Evolutionary conservation across 1,140 invertebrate species (phyloP).

Genomic region (Pseudomyrmex dendroicus): DNA sequence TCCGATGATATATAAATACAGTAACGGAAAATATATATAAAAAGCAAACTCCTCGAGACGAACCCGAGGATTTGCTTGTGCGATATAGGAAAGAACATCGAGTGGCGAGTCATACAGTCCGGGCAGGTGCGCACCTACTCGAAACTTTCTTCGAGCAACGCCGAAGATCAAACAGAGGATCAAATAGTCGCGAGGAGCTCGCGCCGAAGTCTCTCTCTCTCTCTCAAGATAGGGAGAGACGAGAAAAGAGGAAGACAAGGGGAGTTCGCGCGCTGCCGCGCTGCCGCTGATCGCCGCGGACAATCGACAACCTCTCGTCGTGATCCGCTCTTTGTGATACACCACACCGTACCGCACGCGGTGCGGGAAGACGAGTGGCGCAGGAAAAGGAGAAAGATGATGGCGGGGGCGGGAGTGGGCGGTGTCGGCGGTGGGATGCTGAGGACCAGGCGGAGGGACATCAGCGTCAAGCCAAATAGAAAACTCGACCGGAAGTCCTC

Average conservation of each 20-base stretch:
- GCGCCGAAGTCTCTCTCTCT: slow-evolving; percentile 21
- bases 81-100: slow-evolving; percentile 27
- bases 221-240: too few relatives aligned
- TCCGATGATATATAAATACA: neutral
- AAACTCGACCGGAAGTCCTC: slow-evolving; percentile 93
- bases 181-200: slow-evolving; percentile 18
- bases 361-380: neutral
- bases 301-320: slow-evolving; percentile 29
- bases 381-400: slow-evolving; percentile 75
- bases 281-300: slow-evolving; percentile 5
- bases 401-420: slow-evolving; percentile 76
- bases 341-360: slow-evolving; percentile 17
- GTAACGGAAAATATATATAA: neutral
- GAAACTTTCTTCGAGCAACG: slow-evolving; percentile 38
- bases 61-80: slow-evolving; percentile 13
- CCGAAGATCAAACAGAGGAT: slow-evolving; percentile 35
- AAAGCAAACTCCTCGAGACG: slow-evolving; percentile 15
- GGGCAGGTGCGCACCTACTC: neutral
- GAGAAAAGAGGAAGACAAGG: neutral
- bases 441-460: slow-evolving; percentile 89
- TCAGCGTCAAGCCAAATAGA: slow-evolving; percentile 90
- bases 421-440: slow-evolving; percentile 86
- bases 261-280: slow-evolving; percentile 21
- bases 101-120: slow-evolving; percentile 28
- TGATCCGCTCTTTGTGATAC: slow-evolving; percentile 45